Conservation (phyloP, 2,113 vertebrate genomes). For the Syrmaticus mikado region DNA sequence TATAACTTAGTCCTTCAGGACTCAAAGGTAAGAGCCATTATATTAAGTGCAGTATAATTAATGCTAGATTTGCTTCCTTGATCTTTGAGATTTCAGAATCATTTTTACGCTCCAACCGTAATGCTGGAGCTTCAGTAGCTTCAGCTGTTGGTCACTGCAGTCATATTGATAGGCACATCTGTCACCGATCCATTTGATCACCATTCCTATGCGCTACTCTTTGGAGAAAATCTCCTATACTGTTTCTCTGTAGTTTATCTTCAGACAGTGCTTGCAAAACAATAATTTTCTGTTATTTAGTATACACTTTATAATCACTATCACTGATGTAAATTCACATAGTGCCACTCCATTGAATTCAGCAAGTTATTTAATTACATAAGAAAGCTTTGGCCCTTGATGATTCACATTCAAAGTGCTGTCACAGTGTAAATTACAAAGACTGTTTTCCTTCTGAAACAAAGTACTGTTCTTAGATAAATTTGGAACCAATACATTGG, state of each 20-base stretch:
- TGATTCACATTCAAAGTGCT: not conserved
- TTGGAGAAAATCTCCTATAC: not conserved
- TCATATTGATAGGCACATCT: not conserved
- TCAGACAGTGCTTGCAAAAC: not conserved
- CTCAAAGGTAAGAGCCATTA: not conserved
- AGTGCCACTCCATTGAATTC: not conserved
- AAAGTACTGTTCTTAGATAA: not conserved
- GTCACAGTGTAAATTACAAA: not conserved
- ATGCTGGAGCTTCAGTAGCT: not conserved
- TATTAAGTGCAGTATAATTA: not conserved
- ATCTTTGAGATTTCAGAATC: not conserved
- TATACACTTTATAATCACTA: not conserved
- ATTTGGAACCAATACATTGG: not conserved
- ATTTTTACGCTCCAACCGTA: not conserved
- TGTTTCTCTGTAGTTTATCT: not conserved
- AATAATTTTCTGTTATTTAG: not conserved
- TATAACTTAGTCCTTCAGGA: not conserved
- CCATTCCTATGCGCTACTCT: not conserved
- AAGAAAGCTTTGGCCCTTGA: not conserved
- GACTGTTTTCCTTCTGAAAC: not conserved
- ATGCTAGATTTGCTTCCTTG: not conserved
- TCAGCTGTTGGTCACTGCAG: not conserved
- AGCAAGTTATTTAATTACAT: not conserved
- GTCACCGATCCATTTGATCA: not conserved
- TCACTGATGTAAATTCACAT: not conserved